A percentile compares a stretch with the other conserved stretches of the same genome.
Conservation (phyloP, 2,797 vertebrate species). For the Megaceryle alcyon region DNA sequence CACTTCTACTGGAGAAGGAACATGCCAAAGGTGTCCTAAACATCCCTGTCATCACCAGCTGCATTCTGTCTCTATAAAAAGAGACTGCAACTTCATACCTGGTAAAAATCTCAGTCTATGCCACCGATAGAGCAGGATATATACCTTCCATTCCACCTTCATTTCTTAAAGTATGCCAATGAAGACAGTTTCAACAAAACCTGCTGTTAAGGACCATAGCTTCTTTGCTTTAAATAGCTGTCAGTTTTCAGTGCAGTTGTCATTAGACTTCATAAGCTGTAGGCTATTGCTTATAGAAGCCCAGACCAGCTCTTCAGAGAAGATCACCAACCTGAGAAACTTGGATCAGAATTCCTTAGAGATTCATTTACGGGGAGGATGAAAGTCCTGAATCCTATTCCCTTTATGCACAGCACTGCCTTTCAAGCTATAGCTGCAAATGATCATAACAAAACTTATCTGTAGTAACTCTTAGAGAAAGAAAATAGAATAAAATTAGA, state of each 20-base stretch:
- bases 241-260: background rate
- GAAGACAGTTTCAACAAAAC: background rate
- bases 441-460: background rate
- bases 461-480: background rate
- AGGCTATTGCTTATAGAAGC: background rate
- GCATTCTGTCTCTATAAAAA: background rate
- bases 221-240: background rate
- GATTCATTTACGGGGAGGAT: background rate
- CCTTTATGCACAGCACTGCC: rapidly evolving
- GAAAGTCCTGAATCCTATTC: background rate
- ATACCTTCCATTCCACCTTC: background rate
- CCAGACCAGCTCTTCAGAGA: background rate
- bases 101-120: background rate
- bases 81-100: background rate
- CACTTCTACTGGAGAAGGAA: background rate
- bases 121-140: background rate
- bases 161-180: background rate
- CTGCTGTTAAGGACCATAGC: background rate
- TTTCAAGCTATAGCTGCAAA: background rate
- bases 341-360: background rate
- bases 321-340: background rate
- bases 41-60: background rate
- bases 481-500: background rate
- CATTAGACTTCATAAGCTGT: background rate
- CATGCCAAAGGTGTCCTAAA: background rate